These are phyloP conservation scores for Cichladusa arquata DNA, from an alignment of 2,113 vertebrate genomes.

Conservation along the genomic window DNA sequence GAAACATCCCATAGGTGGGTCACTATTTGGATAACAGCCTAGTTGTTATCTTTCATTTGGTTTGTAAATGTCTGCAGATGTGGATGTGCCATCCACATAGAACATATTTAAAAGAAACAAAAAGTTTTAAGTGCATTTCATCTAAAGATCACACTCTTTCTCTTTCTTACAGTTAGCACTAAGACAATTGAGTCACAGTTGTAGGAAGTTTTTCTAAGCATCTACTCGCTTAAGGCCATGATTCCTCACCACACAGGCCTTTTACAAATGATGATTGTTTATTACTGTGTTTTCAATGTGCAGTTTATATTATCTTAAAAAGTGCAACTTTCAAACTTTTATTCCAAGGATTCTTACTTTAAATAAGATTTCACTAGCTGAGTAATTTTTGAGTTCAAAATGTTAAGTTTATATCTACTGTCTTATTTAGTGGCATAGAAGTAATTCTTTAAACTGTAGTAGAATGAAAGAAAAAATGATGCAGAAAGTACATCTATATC, in stretches of 20 bases:
- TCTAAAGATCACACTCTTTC: neutral
- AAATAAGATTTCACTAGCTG: neutral
- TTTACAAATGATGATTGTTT: neutral
- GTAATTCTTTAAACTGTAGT: neutral
- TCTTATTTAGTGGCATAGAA: neutral
- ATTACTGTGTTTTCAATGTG: neutral
- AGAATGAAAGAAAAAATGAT: neutral
- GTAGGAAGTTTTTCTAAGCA: neutral
- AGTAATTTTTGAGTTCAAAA: neutral
- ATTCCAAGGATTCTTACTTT: neutral
- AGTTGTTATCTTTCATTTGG: neutral
- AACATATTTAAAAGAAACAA: neutral
- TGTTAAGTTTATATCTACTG: neutral
- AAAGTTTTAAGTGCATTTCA: neutral
- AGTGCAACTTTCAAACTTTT: neutral
- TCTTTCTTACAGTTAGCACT: neutral
- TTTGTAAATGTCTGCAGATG: neutral
- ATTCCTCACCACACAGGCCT: neutral
- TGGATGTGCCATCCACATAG: neutral
- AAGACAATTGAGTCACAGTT: neutral
- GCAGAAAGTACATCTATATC: fast-evolving
- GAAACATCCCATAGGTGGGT: neutral
- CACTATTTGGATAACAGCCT: neutral
- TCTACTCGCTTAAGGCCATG: neutral
- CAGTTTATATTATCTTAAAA: neutral